Percentiles rank a stretch among this genome's conserved stretches.
Evolutionary conservation across 2,888 invertebrate genomes (phyloP).

Genomic region (Dusona sp.): DNA sequence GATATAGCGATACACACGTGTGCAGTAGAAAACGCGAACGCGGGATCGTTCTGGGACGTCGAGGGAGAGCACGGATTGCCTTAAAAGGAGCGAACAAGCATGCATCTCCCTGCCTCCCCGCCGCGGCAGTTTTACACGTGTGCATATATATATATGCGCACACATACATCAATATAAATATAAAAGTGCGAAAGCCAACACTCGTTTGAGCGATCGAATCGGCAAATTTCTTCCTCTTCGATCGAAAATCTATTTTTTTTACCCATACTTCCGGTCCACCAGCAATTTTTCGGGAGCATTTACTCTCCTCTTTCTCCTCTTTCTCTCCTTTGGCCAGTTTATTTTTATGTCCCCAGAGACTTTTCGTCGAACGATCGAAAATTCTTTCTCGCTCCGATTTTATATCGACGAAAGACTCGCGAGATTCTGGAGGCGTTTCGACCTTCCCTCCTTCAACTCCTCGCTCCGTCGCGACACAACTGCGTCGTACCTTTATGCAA

Average conservation of each 20-base stretch:
- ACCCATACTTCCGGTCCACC: background rate
- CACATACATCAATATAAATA: background rate
- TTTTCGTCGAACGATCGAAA: background rate
- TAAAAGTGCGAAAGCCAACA: conserved; percentile 63
- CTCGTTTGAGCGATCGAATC: conserved; percentile 52
- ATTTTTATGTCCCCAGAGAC: background rate
- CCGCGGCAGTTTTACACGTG: conserved; percentile 75
- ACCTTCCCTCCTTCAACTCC: conserved; percentile 18
- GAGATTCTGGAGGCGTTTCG: conserved; percentile 52
- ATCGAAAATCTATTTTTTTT: background rate
- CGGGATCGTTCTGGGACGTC: conserved; percentile 68
- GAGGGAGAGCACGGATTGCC: conserved; percentile 79
- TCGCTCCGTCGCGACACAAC: background rate
- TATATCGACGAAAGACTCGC: background rate
- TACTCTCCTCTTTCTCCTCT: background rate
- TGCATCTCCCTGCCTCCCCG: conserved; percentile 81
- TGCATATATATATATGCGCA: conserved; percentile 64
- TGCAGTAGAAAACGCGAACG: conserved; percentile 55
- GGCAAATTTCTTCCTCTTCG: conserved; percentile 19
- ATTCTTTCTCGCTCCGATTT: conserved; percentile 10
- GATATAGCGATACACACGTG: conserved; percentile 28
- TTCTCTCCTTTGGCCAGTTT: background rate
- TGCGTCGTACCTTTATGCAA: conserved; percentile 8
- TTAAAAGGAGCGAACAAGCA: conserved; percentile 83
- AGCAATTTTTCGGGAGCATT: background rate